phyloP scores from a whole-genome alignment of 2,797 vertebrate species.

The Peromyscus aztecus region DNA sequence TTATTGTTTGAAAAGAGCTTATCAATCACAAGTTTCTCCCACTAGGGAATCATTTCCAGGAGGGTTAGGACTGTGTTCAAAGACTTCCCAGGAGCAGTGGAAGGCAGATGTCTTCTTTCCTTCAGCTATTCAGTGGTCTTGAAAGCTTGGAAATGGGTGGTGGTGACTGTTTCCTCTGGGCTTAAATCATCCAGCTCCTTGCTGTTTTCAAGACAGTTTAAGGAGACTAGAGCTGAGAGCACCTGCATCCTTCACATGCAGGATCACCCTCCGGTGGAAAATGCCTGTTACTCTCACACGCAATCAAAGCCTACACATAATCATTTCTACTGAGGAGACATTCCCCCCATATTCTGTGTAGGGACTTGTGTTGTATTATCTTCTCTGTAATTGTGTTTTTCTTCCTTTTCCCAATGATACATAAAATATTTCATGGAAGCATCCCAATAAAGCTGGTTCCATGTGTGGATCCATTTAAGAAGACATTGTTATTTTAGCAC shows the following conservation, averaged over 20 bases:
- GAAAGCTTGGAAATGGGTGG: constrained; percentile 46
- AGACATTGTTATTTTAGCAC: background rate
- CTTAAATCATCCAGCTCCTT: constrained; percentile 6
- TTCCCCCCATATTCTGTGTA: constrained; percentile 15
- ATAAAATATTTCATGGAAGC: background rate
- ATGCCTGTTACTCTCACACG: background rate
- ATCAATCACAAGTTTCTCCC: constrained; percentile 66
- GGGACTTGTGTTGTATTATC: background rate
- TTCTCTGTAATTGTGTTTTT: constrained; percentile 55
- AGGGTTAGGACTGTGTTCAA: constrained; percentile 62
- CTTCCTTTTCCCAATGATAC: background rate
- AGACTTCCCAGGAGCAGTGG: constrained; percentile 54
- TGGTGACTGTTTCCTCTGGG: background rate
- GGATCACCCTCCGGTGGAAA: background rate
- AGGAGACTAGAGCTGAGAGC: background rate
- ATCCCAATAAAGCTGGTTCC: background rate
- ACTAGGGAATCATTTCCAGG: constrained; percentile 62
- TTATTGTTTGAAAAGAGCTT: constrained; percentile 64
- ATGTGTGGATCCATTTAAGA: constrained; percentile 4
- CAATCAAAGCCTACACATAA: background rate
- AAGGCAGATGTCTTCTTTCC: constrained; percentile 44
- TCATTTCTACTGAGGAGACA: constrained; percentile 15
- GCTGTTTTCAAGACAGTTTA: background rate
- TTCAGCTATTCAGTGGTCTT: constrained; percentile 48
- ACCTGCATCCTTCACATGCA: background rate